Conservation (phyloP, 2,113 vertebrate genomes). For the Lota lota region DNA sequence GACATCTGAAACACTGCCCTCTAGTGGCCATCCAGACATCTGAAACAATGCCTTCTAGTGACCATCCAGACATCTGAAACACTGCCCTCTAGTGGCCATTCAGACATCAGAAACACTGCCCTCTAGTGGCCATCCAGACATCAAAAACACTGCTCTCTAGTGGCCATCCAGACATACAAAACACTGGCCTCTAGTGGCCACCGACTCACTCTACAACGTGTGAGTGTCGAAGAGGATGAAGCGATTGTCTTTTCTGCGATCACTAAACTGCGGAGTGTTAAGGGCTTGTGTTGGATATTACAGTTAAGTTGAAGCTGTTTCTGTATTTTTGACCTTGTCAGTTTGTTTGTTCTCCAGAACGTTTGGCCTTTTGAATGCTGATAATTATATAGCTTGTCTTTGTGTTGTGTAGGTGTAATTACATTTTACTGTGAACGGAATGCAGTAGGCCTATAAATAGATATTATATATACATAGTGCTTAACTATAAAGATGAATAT, state of each 20-base stretch:
- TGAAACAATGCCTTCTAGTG: too few species aligned
- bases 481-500: slow-evolving; percentile 60
- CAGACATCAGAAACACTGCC: too few species aligned
- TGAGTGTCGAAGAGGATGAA: too few species aligned
- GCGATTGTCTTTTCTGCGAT: slow-evolving; percentile 44
- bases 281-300: slow-evolving; percentile 21
- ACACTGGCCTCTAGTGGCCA: too few species aligned
- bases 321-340: slow-evolving; percentile 3
- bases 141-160: too few species aligned
- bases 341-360: slow-evolving; percentile 20
- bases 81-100: too few species aligned
- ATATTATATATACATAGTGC: slow-evolving; percentile 28
- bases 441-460: slow-evolving; percentile 61
- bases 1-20: too few species aligned
- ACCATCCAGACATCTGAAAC: too few species aligned
- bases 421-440: slow-evolving; percentile 59
- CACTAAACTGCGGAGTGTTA: slow-evolving; percentile 24
- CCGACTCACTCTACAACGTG: too few species aligned
- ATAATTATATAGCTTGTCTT: slow-evolving; percentile 54
- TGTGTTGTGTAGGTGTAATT: slow-evolving; percentile 53
- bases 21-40: too few species aligned
- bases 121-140: too few species aligned
- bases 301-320: slow-evolving; percentile 12
- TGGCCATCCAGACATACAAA: too few species aligned
- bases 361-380: slow-evolving; percentile 16